A percentile compares a stretch with the other conserved stretches of the same genome.
phyloP scores from a whole-genome alignment of 1,140 invertebrate genomes.

The Habropoda laboriosa region DNA sequence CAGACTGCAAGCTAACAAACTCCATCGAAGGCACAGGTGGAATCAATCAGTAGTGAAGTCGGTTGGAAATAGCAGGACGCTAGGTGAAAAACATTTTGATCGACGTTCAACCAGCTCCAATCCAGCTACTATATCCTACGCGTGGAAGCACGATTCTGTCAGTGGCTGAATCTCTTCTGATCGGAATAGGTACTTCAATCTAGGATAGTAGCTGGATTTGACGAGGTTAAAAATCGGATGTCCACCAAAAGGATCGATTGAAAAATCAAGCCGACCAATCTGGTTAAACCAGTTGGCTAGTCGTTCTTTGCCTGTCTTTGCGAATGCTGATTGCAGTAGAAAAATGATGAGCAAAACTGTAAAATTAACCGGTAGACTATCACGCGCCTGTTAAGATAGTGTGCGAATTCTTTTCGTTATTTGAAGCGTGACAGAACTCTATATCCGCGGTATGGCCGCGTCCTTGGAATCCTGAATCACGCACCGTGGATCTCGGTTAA shows the following conservation, averaged over 20 bases:
- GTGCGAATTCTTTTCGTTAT: not conserved
- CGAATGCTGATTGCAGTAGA: not conserved
- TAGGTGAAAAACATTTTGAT: not conserved
- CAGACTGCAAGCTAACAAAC: not conserved
- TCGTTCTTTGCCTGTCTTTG: not conserved
- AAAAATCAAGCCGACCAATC: slow-evolving; percentile 41
- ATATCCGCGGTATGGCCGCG: not conserved
- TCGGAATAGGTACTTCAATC: slow-evolving; percentile 27
- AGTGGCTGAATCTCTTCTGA: slow-evolving; percentile 22
- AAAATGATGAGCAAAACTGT: slow-evolving; percentile 25
- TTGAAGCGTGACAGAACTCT: not conserved
- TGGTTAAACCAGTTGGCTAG: slow-evolving; percentile 59
- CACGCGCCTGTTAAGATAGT: not conserved
- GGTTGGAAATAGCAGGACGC: not conserved
- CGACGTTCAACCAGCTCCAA: slow-evolving; percentile 6
- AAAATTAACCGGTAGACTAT: slow-evolving; percentile 18
- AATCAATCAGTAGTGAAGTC: not conserved
- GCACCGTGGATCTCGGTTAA: not conserved
- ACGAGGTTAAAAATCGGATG: slow-evolving; percentile 37
- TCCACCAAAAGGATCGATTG: slow-evolving; percentile 52
- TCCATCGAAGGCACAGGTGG: not conserved
- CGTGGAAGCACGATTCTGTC: not conserved
- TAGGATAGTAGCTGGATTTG: slow-evolving; percentile 53
- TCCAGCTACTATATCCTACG: not conserved
- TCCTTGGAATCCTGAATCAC: slow-evolving; percentile 15